phyloP scores from a whole-genome alignment of 2,888 invertebrate species.

The Cacoxenus indagator region DNA sequence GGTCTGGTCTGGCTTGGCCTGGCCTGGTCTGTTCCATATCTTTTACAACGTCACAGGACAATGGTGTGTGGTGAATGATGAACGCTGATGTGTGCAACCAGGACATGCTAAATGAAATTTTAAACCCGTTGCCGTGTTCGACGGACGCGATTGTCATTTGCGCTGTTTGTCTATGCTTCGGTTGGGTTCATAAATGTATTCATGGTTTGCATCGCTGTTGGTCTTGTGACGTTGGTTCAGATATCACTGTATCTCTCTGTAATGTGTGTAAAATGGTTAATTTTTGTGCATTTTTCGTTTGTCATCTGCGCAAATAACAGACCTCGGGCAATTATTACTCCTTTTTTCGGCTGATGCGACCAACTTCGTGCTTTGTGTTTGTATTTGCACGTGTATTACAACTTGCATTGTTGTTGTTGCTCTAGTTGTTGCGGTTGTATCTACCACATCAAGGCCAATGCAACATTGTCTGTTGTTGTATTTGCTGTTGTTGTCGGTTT shows the following conservation, averaged over 20 bases:
- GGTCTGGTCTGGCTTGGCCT: too few species aligned
- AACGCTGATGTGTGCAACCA: too few species aligned
- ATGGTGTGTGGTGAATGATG: too few species aligned
- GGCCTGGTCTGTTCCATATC: too few species aligned
- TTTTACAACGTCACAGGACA: too few species aligned
- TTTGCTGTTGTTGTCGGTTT: background rate
- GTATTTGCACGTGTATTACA: background rate
- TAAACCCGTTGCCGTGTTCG: too few species aligned
- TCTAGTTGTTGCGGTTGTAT: background rate
- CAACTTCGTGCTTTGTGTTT: background rate
- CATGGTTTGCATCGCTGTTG: background rate
- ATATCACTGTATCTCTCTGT: background rate
- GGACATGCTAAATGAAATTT: too few species aligned
- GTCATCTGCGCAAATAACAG: slow-evolving; percentile 12
- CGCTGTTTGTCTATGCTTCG: too few species aligned
- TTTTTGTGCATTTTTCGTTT: slow-evolving; percentile 1
- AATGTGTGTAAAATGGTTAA: background rate
- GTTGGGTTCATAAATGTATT: background rate
- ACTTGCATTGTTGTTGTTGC: background rate
- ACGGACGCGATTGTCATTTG: too few species aligned
- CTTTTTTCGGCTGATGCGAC: background rate
- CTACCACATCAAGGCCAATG: background rate
- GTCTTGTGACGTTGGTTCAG: background rate
- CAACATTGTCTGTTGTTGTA: background rate
- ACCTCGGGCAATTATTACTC: background rate